Evolutionary conservation across 1,140 invertebrate species (phyloP), one percentile per base, ranked within the genome.

Genomic region (Macrobrachium nipponense): DNA sequence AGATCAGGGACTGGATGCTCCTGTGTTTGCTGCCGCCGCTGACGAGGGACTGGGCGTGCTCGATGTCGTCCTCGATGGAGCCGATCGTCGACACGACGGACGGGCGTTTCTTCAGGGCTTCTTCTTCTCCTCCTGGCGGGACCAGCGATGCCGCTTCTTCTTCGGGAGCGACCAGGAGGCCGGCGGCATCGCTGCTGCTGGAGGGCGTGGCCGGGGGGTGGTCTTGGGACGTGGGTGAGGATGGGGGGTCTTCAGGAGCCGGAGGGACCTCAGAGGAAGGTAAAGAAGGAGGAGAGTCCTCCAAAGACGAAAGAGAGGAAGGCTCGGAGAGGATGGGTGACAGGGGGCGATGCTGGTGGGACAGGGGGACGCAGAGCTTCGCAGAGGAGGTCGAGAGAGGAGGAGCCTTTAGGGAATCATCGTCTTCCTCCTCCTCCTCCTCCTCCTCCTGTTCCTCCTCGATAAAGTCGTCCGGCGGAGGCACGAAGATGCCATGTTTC

Each of bases 361-460:
- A 51, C 51, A 51, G 51, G 0, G 51, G 51, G 51, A 51, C 51
- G 5, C 51, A 51, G 23, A 10, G 70, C 70, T 73, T 23, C 12
- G 70, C 23, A 15, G 27, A 20, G 23, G 27, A 73, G 23, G 70
- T 23, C 70, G 70, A 73, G 10, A 51, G 7, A 51, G 70, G 70
- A 73, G 70, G 70, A 73, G n/a, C n/a, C n/a, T 73, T 51, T 7
- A 43, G 70, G 70, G 70, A 73, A 17, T n/a, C 51, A 8, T 51
- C 51, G 7, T 51, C 51, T 7, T 51, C 51, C 51, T 51, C 51
- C 12, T 51, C 51, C 8, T 51, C 51, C 51, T 51, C 51, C 2
- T 51, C 51, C 8, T 51, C 51, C 12, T 51, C 51, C 51, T 51
- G 8, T 51, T 51, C 51, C 8, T 51, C 51, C 51, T 51, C 51